Base-by-base conservation (phyloP, 2,113 vertebrate species). In the Zosterops japonicus region DNA sequence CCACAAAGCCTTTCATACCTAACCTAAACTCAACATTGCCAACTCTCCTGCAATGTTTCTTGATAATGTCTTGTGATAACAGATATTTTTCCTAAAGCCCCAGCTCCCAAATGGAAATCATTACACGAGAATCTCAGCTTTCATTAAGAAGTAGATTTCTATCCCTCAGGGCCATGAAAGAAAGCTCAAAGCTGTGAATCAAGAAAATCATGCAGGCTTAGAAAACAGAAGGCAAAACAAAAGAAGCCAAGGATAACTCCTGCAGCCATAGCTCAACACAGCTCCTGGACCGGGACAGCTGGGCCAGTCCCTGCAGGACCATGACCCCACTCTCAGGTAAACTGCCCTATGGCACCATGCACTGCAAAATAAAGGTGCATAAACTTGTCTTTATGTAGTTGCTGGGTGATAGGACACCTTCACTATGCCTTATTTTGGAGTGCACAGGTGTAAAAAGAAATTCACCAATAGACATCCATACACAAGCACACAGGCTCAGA, bases 121-220 rank as follows among this genome's bases (percentile, higher is more conserved):
- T 84, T 67, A 75, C 4, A 8, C 20, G 3, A 80, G 85, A 76
- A 72, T 85, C 53, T 93, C 78, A 68, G 78, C 67, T 90, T 83
- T 84, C 95, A 72, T 80, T 83, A 86, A 76, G 82, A 88, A 88
- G 57, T 50, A 90, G 64, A 77, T 80, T 84, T 94, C 49, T 64
- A 3, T 67, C 52, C 69, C 52, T 71, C 9, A 15, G 35, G 69
- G 44, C 52, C 23, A 71, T 29, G 69, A 84, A 94, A 83, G 18
- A 69, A 93, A 91, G 31, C 77, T 71, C 74, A 77, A n/a, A 89
- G 52, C 7, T 56, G 60, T 59, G 72, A 92, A 84, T 59, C 31
- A 68, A 82, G 44, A 19, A 81, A 63, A 55, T 72, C 27, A 49
- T 29, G 33, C 16, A 65, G 59, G 31, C 49, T 82, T 79, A 67